phyloP scores from a whole-genome alignment of 92 coral and sea anemone genomes.

The Palythoa heliodiscus region DNA sequence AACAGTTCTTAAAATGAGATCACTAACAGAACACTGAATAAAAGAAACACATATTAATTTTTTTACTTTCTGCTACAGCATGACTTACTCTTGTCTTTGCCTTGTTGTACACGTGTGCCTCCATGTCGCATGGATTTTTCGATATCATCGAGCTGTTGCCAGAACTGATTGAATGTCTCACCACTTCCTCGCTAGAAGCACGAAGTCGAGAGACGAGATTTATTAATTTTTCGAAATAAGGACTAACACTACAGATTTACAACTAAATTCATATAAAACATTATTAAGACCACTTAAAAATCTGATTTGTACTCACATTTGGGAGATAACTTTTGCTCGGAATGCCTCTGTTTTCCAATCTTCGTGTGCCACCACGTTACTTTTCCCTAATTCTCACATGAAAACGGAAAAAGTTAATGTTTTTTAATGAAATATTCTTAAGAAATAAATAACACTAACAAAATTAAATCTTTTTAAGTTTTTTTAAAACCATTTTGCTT shows the following conservation, averaged over 20 bases:
- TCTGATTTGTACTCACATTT: conserved; percentile 12
- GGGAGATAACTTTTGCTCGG: conserved; percentile 38
- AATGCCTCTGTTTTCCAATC: conserved; percentile 21
- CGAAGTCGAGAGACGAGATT: neutral
- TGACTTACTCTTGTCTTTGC: conserved; percentile 28
- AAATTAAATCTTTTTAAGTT: no score
- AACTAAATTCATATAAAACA: neutral
- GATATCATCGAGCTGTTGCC: conserved; percentile 26
- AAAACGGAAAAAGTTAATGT: no score
- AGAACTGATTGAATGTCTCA: neutral
- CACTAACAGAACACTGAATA: no score
- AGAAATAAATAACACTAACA: no score
- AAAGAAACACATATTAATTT: no score
- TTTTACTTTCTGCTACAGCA: no score
- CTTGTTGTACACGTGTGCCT: conserved; percentile 9
- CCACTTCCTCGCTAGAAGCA: conserved; percentile 17
- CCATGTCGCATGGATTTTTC: conserved; percentile 16
- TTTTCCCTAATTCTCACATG: no score
- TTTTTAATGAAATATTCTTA: no score
- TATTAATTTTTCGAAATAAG: neutral
- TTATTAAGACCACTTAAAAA: neutral
- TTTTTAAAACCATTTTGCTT: no score
- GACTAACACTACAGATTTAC: neutral
- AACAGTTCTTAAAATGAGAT: no score
- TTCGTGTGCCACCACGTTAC: conserved; percentile 14